Evolutionary conservation across 1,140 invertebrate species (phyloP), one percentile per base, ranked within the genome.

Genomic region (Panonychus citri): DNA sequence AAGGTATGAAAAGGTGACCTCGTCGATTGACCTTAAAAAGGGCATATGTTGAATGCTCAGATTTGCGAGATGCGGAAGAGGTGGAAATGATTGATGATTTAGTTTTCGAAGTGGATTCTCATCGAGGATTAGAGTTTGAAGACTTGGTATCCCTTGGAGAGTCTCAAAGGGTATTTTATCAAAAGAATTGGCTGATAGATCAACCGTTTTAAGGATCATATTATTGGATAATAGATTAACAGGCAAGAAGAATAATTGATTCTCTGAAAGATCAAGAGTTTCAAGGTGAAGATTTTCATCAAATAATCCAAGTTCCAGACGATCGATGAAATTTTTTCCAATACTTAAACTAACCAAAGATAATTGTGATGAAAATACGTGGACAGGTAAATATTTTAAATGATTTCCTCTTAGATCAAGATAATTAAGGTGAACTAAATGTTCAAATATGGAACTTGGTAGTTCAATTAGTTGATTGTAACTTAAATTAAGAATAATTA

Each of bases 171-270:
- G 62, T 3, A 63, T 59, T 8, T 56, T 28, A 19, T 53, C 21
- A 17, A 62, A 62, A 3, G 61, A 56, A 27, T 63, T 63, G 2
- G 25, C 43, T 24, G 62, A 62, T 19, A 63, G 55, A 51, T 63
- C 61, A n/a, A 63, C 25, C 5, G 28, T 54, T 40, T 61, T 53
- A 24, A 63, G 37, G 7, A 24, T 24, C 43, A 46, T 21, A 53
- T 53, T 39, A 10, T 53, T 27, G 34, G 21, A n/a, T 8, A 46
- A 19, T n/a, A 46, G n/a, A n/a, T 24, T 46, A 19, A 21, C n/a
- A n/a, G 43, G 43, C 10, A 46, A 10, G n/a, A n/a, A 46, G 10
- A 10, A n/a, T n/a, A 46, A 24, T 46, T 46, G 43, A 46, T 46
- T 46, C n/a, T 24, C n/a, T 10, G 43, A 7, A 10, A 46, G 7